Evolutionary conservation across 1,140 invertebrate genomes (phyloP), one percentile per base, ranked within the genome.

Genomic region (Drosophila subobscura): DNA sequence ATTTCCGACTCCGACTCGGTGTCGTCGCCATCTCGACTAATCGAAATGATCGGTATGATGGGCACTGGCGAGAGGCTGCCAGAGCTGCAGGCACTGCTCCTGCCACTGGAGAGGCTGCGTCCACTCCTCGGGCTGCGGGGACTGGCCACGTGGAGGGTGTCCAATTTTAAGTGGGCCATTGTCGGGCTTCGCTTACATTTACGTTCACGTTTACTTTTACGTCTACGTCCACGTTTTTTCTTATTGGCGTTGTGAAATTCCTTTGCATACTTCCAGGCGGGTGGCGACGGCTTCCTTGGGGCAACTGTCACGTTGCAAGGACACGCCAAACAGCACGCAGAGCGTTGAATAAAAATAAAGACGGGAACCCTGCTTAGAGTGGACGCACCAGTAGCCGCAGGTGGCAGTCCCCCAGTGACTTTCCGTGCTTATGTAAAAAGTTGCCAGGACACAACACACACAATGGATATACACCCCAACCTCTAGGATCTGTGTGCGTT

Each of bases 1-100:
- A 93, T 93, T 91, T 95, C 95, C 79, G 94, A 95, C 81, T 95
- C 94, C 1, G 94, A 94, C 77, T 95, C 94, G 12, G 94, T 94
- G 49, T 91, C 91, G 57, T 91, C 91, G 49, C 90, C 89, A 70
- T 90, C 89, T 8, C 67, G 80, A 56, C 89, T 90, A 47, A 90
- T 90, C 40, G 89, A 65, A 47, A 90, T 90, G 51, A 85, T 89
- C 14, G 89, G 89, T 33, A 90, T 90, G 16, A 90, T 81, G 55
- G 86, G 86, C 33, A 88, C 66, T 12, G 81, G 81, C 20, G 89
- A 91, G 4, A 90, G 55, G 65, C 85, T 91, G 16, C 84, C 79
- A 4, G 89, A 90, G 64, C 89, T 91, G 72, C 76, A 90, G 63
- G 68, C 75, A 46, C 89, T 91, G 51, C 85, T 90, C 44, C 63